Base-by-base conservation (phyloP, 2,797 vertebrate genomes). In the Morus bassanus region DNA sequence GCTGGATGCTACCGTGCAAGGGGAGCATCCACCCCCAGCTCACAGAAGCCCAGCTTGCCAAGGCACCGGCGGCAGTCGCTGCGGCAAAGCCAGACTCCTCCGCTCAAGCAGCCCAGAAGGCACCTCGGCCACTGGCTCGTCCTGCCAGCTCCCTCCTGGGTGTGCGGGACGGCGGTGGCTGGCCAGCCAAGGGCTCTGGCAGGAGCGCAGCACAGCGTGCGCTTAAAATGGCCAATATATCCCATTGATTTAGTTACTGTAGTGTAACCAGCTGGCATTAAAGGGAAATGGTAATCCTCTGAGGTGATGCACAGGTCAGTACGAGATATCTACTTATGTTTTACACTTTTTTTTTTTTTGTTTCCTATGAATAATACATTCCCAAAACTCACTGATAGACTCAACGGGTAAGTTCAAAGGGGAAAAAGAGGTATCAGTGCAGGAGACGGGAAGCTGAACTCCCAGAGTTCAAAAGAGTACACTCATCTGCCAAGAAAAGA, bases 391-490 rank as follows among this genome's bases (percentile, higher is more conserved):
- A 59, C 50, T n/a, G 59, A 51, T 10, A 59, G 43, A 68, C 25
- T 77, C 14, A 79, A 21, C 0, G 6, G 25, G 15, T 3, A 13
- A 92, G 43, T 85, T 83, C 64, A 79, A 78, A 75, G 50, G 18
- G 63, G 24, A 27, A 61, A 85, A 77, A 69, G 50, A 60, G 17
- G 9, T 57, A 51, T 53, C 8, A 9, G 15, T 76, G 39, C 31
- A 82, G 88, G 61, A 93, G 50, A 27, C 50, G 60, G 75, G 73
- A 95, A 75, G 13, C 37, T 51, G 56, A 85, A 88, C 46, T 89
- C 39, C 22, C 2, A 1, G 18, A 13, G 7, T 57, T 83, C n/a
- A 61, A 63, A 51, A 85, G 68, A 88, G 48, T n/a, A 74, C 9
- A 9, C 23, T 75, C 33, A 50, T 57, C 68, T 80, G 75, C 45